Evolutionary conservation across 2,888 invertebrate genomes (phyloP), one percentile per base, ranked within the genome.

Genomic region (Cynaeus angustus): DNA sequence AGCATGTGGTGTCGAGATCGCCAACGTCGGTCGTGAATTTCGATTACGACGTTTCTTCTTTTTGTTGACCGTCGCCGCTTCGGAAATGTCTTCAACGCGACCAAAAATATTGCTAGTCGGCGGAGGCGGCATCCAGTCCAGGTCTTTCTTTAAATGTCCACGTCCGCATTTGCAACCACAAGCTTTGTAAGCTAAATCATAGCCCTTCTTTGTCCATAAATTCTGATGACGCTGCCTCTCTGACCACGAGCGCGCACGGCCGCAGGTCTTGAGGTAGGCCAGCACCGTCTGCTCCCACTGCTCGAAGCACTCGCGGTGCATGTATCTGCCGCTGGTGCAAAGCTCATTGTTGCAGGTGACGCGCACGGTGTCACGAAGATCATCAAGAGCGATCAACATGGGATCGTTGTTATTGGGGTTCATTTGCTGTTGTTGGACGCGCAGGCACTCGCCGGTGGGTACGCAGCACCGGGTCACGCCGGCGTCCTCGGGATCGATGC

Each of bases 131-230:
- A 92, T 88, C 94, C 97, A 98, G 83, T 98, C 96, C 56, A 97
- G 87, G 86, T 98, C 98, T 85, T 98, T 98, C 82, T 96, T 94
- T 78, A 98, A 86, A 82, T 97, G 97, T 4, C 98, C 98, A 28
- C 95, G 89, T 1, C 94, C 94, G 86, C 98, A 98, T 74, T 93
- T 93, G 86, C 98, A 98, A 41, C 94, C 94, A 87, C 98, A 98
- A 5, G 96, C 96, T 81, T 97, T 97, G 86, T 94, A 97, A 5
- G 97, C 97, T 83, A 98, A 86, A 86, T 98, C 98, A 87, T 98
- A 98, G 61, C 98, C 98, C 85, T 97, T 97, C 86, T 98, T 98
- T 66, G 97, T 97, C 98, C 98, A 98, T 68, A 98, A 87, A 86
- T 98, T 98, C 87, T 98, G 97, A 79, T 93, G 91, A 26, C 97